These are phyloP conservation scores for Microtus pennsylvanicus DNA, from an alignment of 2,113 vertebrate species.

Conservation along the genomic window DNA sequence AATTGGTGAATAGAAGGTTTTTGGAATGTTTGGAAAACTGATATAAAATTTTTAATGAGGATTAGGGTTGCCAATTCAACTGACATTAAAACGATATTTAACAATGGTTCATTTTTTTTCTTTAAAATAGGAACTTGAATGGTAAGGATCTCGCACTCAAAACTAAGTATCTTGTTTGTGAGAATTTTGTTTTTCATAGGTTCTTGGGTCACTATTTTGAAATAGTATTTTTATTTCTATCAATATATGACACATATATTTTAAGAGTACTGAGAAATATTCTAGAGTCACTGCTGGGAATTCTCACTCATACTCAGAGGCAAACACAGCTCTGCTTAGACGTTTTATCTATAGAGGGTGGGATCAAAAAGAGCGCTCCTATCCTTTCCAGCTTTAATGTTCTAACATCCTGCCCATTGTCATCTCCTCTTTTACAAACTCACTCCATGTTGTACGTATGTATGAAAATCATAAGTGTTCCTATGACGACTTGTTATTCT, in stretches of 20 bases:
- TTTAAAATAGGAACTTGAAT: not conserved
- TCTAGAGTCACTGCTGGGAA: not conserved
- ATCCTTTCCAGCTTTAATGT: not conserved
- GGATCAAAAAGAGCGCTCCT: not conserved
- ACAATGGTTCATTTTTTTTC: not conserved
- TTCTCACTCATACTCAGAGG: not conserved
- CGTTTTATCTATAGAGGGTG: not conserved
- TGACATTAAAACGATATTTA: slow-evolving; percentile 25
- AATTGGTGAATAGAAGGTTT: not conserved
- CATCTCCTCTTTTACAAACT: not conserved
- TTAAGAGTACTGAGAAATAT: not conserved
- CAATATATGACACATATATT: not conserved
- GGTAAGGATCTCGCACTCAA: not conserved
- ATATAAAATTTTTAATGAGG: not conserved
- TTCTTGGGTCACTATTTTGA: not conserved
- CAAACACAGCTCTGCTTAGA: not conserved
- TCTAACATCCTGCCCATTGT: not conserved
- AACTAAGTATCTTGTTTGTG: not conserved
- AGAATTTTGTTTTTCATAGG: slow-evolving; percentile 7
- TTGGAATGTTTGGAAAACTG: not conserved
- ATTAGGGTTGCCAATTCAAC: not conserved
- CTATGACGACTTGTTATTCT: not conserved
- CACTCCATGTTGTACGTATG: not conserved
- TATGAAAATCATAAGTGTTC: not conserved
- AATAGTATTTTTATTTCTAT: not conserved